Percentiles rank a stretch among this genome's conserved stretches.
Conservation (phyloP, 2,888 invertebrate species). For the Oscheius sp. region DNA sequence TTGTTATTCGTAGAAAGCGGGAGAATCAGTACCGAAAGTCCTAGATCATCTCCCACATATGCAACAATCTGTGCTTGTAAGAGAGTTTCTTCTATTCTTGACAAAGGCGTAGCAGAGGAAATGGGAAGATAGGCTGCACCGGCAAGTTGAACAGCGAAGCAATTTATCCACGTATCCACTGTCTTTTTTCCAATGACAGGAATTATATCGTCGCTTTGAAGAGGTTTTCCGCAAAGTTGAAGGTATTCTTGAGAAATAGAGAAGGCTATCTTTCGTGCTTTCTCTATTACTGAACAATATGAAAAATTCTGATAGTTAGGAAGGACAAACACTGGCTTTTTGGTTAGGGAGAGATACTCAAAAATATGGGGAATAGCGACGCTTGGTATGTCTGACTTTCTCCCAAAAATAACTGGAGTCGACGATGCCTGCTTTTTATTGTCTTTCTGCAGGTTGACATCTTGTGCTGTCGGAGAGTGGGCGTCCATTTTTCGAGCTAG, state of each 20-base stretch:
- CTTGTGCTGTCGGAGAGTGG: not conserved
- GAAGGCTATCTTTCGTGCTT: not conserved
- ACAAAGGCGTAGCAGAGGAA: constrained; percentile 82
- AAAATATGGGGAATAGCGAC: not conserved
- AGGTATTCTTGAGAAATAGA: constrained; percentile 31
- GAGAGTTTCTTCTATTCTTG: constrained; percentile 83
- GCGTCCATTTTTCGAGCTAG: not conserved
- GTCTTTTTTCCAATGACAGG: constrained; percentile 47
- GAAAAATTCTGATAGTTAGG: not conserved
- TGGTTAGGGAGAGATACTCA: not conserved
- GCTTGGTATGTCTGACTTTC: not conserved
- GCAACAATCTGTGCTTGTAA: constrained; percentile 76
- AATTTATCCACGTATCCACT: constrained; percentile 24
- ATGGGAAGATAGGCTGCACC: constrained; percentile 88
- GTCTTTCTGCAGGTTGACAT: not conserved
- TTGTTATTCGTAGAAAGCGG: not conserved
- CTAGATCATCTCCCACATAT: constrained; percentile 14
- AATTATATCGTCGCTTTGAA: constrained; percentile 56
- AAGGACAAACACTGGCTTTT: not conserved
- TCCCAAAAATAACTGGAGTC: constrained; percentile 2
- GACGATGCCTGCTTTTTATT: not conserved
- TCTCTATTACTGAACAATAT: not conserved
- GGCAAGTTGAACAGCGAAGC: constrained; percentile 83
- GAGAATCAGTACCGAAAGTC: not conserved
- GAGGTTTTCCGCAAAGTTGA: constrained; percentile 31